A percentile compares a stretch with the other conserved stretches of the same genome.
Evolutionary conservation across 1,140 invertebrate genomes (phyloP).

Genomic region (Gonioctena quinquepunctata): DNA sequence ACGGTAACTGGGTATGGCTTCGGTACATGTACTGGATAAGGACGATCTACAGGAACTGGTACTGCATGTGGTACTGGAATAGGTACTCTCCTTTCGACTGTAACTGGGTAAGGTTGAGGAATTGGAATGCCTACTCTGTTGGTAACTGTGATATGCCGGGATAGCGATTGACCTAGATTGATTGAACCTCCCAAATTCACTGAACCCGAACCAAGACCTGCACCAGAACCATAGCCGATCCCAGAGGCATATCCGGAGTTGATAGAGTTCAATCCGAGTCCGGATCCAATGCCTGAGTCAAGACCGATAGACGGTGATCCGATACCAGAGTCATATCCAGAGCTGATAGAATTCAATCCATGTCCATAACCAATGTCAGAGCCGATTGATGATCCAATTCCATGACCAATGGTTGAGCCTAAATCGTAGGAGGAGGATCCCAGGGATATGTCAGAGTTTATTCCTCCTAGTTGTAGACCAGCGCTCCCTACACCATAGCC

Average conservation of each 20-base stretch:
- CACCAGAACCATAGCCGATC: background rate
- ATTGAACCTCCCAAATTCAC: slow-evolving; percentile 27
- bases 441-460: background rate
- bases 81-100: slow-evolving; percentile 35
- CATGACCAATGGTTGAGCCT: slow-evolving; percentile 1
- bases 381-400: slow-evolving; percentile 13
- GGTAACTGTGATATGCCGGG: slow-evolving; percentile 37
- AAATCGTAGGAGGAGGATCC: too few relatives aligned
- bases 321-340: background rate
- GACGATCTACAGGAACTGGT: slow-evolving; percentile 46
- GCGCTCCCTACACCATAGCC: slow-evolving; percentile 32
- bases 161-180: slow-evolving; percentile 32
- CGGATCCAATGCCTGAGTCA: slow-evolving; percentile 16
- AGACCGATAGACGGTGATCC: slow-evolving; percentile 16
- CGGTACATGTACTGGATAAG: slow-evolving; percentile 55
- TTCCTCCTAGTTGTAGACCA: background rate
- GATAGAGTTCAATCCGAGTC: background rate
- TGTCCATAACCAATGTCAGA: slow-evolving; percentile 21
- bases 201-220: slow-evolving; percentile 5
- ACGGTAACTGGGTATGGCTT: slow-evolving; percentile 60
- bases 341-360: slow-evolving; percentile 9
- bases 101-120: slow-evolving; percentile 41
- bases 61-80: slow-evolving; percentile 45
- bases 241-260: background rate
- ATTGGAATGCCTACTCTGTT: slow-evolving; percentile 37